A percentile compares a stretch with the other conserved stretches of the same genome.
Conservation (phyloP, 2,888 invertebrate genomes). For the Dryocosmus kuriphilus region DNA sequence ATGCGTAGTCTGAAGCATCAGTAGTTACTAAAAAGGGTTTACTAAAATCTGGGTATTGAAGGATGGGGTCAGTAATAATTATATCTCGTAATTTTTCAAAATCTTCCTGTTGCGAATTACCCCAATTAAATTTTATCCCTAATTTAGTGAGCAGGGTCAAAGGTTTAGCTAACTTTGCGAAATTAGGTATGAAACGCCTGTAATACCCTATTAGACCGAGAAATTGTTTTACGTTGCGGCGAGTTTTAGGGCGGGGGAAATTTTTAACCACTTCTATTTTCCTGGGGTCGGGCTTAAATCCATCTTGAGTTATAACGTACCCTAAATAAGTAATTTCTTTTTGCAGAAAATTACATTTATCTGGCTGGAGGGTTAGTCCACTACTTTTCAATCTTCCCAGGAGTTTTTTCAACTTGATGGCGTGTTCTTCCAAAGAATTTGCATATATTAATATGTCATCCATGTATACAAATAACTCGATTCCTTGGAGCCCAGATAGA, state of each 20-base stretch:
- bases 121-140: constrained; percentile 55
- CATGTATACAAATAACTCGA: constrained; percentile 18
- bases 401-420: neutral
- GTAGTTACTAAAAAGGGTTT: constrained; percentile 49
- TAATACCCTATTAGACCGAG: neutral
- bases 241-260: constrained; percentile 5
- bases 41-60: constrained; percentile 71
- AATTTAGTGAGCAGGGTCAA: constrained; percentile 58
- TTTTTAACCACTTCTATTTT: neutral
- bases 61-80: constrained; percentile 49
- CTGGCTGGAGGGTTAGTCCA: constrained; percentile 62
- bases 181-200: constrained; percentile 33
- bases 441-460: constrained; percentile 64
- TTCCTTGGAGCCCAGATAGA: constrained; percentile 8
- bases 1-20: constrained; percentile 41
- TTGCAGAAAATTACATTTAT: constrained; percentile 55
- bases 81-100: constrained; percentile 39
- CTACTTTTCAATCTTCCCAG: neutral
- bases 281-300: neutral
- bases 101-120: constrained; percentile 12
- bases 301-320: constrained; percentile 18
- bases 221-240: neutral
- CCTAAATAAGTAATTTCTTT: constrained; percentile 25
- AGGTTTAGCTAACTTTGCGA: constrained; percentile 57
- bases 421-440: constrained; percentile 43